Evolutionary conservation across 2,888 invertebrate species (phyloP).

Genomic region (Ichneumoninae sp.): DNA sequence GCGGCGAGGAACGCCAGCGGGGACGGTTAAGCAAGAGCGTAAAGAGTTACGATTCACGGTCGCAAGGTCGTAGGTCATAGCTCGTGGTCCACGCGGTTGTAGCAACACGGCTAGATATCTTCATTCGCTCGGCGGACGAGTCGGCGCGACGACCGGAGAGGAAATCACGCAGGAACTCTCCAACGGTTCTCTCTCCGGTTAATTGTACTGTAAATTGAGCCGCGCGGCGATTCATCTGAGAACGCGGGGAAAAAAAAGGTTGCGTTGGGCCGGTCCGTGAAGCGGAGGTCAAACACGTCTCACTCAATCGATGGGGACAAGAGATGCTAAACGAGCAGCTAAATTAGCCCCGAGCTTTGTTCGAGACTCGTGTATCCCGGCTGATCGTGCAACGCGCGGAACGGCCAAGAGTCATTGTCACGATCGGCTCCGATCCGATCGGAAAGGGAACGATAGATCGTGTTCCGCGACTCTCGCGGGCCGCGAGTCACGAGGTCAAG

Average conservation of each 20-base stretch:
- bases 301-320: constrained; percentile 17
- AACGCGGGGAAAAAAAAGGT: constrained; percentile 14
- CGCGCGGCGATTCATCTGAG: constrained; percentile 24
- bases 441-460: constrained; percentile 51
- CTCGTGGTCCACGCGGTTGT: constrained; percentile 28
- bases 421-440: constrained; percentile 57
- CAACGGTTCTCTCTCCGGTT: constrained; percentile 11
- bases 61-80: constrained; percentile 62
- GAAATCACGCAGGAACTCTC: neutral
- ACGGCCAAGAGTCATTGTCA: constrained; percentile 63
- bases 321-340: constrained; percentile 49
- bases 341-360: constrained; percentile 55
- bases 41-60: constrained; percentile 60
- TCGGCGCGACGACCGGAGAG: neutral
- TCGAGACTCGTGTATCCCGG: constrained; percentile 29
- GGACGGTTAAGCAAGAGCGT: constrained; percentile 27
- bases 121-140: constrained; percentile 16
- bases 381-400: constrained; percentile 56
- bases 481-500: constrained; percentile 54
- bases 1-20: neutral
- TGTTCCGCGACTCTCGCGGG: constrained; percentile 42
- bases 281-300: constrained; percentile 43
- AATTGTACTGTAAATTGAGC: constrained; percentile 31
- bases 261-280: constrained; percentile 13
- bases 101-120: constrained; percentile 22